Conservation (phyloP, 2,797 vertebrate genomes). For the Schizothorax lantsangensis region DNA sequence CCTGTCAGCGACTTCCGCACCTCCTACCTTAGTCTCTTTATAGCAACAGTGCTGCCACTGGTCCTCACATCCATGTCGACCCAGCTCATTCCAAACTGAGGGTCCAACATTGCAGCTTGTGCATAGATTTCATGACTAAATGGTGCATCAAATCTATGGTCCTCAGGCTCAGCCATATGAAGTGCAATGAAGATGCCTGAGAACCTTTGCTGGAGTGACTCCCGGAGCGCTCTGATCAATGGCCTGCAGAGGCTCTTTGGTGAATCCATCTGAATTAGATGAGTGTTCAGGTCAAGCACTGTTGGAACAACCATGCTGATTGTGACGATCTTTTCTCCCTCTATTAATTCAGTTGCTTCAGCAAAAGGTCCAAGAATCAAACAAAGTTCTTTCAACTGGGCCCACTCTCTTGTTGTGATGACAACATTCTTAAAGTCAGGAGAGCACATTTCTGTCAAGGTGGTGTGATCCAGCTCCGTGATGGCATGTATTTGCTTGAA, state of each 20-base stretch:
- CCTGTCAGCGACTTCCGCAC: conserved; percentile 3
- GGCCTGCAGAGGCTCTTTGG: not conserved
- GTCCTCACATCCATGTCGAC: conserved; percentile 28
- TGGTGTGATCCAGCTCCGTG: conserved; percentile 44
- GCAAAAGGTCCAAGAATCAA: conserved; percentile 8
- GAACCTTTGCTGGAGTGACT: not conserved
- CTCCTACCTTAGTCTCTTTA: conserved; percentile 1
- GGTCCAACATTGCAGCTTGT: conserved; percentile 4
- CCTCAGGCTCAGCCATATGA: not conserved
- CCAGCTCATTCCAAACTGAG: too few species aligned
- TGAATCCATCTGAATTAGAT: not conserved
- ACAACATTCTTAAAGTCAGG: conserved; percentile 38
- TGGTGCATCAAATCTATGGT: conserved; percentile 16
- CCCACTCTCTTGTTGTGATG: conserved; percentile 37
- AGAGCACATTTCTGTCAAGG: conserved; percentile 45
- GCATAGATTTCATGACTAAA: conserved; percentile 7
- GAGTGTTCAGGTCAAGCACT: too few species aligned
- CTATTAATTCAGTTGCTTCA: conserved; percentile 15
- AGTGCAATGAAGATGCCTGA: not conserved
- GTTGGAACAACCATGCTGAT: conserved; percentile 31
- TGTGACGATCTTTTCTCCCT: conserved; percentile 7
- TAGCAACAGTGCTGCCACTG: not conserved
- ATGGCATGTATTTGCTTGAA: too few species aligned
- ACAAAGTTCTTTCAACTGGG: not conserved
- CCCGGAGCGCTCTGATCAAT: not conserved